These are phyloP conservation scores for Cuculus canorus DNA, from an alignment of 2,797 vertebrate species.

Conservation along the genomic window DNA sequence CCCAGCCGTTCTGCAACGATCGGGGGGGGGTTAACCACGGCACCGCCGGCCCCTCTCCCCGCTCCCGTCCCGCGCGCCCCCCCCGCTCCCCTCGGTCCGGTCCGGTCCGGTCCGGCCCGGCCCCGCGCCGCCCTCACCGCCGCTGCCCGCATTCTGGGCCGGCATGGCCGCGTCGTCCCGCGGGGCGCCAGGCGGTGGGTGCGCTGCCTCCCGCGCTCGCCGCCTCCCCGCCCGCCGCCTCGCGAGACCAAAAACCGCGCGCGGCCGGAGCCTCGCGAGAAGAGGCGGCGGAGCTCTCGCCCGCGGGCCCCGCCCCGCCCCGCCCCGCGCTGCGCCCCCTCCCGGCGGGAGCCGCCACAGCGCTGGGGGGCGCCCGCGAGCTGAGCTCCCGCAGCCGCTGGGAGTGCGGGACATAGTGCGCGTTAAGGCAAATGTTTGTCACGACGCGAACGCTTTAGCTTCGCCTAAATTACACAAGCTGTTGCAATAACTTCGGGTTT, in stretches of 20 bases:
- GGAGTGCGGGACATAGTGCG: fast-evolving
- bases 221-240: background rate
- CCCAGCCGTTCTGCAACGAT: background rate
- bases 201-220: constrained; percentile 20
- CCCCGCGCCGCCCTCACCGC: background rate
- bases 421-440: background rate
- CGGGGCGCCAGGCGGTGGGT: too few species aligned
- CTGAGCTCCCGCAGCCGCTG: too few species aligned
- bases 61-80: too few species aligned
- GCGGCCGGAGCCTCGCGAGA: background rate
- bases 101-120: too few species aligned
- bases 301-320: too few species aligned
- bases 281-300: fast-evolving
- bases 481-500: background rate
- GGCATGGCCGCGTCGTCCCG: constrained; percentile 8
- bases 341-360: too few species aligned
- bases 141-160: background rate
- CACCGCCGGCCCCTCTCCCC: too few species aligned
- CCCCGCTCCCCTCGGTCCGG: too few species aligned
- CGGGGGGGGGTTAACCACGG: background rate
- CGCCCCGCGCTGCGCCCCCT: too few species aligned
- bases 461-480: background rate
- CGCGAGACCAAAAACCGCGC: constrained; percentile 57
- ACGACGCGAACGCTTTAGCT: background rate
- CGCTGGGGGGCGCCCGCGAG: too few species aligned